phyloP scores from a whole-genome alignment of 2,888 invertebrate species.

The Eulithis prunata region DNA sequence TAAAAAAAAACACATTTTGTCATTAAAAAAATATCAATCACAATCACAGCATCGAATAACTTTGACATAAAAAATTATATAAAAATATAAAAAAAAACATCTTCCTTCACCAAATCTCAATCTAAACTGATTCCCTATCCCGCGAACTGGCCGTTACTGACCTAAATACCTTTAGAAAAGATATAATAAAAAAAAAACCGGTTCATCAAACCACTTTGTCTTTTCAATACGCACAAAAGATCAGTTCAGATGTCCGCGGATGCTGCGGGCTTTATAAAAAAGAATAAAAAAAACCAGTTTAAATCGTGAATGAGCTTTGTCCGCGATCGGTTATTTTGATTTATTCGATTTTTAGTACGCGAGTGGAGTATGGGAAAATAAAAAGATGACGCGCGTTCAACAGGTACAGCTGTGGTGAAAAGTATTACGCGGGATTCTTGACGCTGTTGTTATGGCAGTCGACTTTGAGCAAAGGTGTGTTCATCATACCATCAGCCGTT shows the following conservation, averaged over 20 bases:
- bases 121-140: slow-evolving; percentile 58
- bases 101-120: slow-evolving; percentile 40
- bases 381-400: slow-evolving; percentile 76
- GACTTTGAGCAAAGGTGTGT: no score
- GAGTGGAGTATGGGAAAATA: slow-evolving; percentile 67
- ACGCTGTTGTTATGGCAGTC: no score
- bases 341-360: slow-evolving; percentile 81
- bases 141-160: slow-evolving; percentile 71
- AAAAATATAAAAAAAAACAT: slow-evolving; percentile 13
- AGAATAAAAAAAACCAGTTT: slow-evolving; percentile 68
- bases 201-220: slow-evolving; percentile 72
- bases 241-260: slow-evolving; percentile 76
- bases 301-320: slow-evolving; percentile 77
- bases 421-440: slow-evolving; percentile 42
- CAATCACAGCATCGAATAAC: background rate
- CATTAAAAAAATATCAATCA: background rate
- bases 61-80: background rate
- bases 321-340: slow-evolving; percentile 81
- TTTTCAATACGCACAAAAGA: slow-evolving; percentile 72
- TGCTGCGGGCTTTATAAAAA: slow-evolving; percentile 70
- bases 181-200: slow-evolving; percentile 68
- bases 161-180: slow-evolving; percentile 65
- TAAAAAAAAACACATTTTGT: background rate
- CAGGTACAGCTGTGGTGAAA: slow-evolving; percentile 69
- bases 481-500: no score